Percentiles rank a stretch among this genome's conserved stretches.
These are phyloP conservation scores for Nematolebias whitei DNA, from an alignment of 2,113 vertebrate genomes.

Conservation along the genomic window DNA sequence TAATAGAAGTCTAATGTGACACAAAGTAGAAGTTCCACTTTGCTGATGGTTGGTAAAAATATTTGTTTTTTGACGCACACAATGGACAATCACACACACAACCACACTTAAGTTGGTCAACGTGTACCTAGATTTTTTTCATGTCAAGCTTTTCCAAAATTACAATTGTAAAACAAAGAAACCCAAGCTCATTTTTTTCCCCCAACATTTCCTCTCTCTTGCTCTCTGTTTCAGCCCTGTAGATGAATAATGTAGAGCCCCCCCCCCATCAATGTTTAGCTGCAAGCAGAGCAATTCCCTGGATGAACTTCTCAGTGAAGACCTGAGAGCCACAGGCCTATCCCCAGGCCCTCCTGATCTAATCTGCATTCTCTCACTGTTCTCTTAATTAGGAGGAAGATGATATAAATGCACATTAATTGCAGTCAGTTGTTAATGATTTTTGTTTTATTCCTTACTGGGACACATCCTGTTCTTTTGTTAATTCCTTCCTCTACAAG, in stretches of 20 bases:
- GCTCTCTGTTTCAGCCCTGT: conserved; percentile 4
- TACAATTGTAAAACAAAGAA: conserved; percentile 14
- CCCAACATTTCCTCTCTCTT: conserved; percentile 1
- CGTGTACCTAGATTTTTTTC: too few relatives aligned
- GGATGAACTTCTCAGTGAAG: conserved; percentile 50
- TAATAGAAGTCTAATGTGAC: too few relatives aligned
- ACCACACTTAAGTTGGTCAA: too few relatives aligned
- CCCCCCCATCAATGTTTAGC: conserved; percentile 56
- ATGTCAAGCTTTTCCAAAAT: conserved; percentile 6
- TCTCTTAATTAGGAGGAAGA: conserved; percentile 63
- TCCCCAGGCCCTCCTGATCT: conserved; percentile 49
- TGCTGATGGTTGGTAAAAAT: too few relatives aligned
- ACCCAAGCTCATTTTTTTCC: too few relatives aligned
- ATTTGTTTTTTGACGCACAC: too few relatives aligned
- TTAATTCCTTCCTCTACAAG: background rate
- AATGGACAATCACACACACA: too few relatives aligned
- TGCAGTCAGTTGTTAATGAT: conserved; percentile 54
- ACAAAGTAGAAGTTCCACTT: too few relatives aligned
- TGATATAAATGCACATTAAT: conserved; percentile 47
- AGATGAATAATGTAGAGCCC: conserved; percentile 68
- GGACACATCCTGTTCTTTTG: conserved; percentile 25
- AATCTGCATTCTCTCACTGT: conserved; percentile 64
- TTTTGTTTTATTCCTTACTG: conserved; percentile 44
- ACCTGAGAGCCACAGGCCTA: conserved; percentile 57
- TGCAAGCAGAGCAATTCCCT: conserved; percentile 56